These are phyloP conservation scores for Tokudaia muenninki DNA, from an alignment of 2,797 vertebrate species.

Conservation along the genomic window DNA sequence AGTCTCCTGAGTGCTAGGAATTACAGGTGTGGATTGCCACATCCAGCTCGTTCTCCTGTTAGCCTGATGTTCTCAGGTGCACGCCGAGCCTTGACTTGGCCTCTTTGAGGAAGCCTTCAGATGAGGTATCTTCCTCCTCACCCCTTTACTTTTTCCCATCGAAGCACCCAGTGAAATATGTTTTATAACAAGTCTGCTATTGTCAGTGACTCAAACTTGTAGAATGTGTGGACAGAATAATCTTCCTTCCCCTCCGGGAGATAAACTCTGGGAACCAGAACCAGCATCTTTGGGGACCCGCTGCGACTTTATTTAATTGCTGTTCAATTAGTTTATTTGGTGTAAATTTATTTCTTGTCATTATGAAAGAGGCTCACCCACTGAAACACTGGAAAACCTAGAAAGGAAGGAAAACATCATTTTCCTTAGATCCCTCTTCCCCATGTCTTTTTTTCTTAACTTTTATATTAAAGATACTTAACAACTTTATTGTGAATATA, in stretches of 20 bases:
- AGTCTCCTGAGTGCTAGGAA: neutral
- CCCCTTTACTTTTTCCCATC: neutral
- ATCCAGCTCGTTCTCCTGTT: neutral
- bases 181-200: neutral
- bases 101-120: conserved; percentile 36
- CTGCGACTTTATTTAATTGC: conserved; percentile 28
- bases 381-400: conserved; percentile 3
- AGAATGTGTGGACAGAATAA: neutral
- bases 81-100: neutral
- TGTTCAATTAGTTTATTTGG: conserved; percentile 50
- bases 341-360: conserved; percentile 41
- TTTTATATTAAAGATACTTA: conserved; percentile 2
- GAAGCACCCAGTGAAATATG: neutral
- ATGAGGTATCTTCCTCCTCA: neutral
- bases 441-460: neutral
- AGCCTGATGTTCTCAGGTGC: neutral
- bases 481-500: neutral
- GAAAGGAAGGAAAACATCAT: neutral
- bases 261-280: neutral
- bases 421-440: neutral
- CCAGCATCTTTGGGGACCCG: neutral
- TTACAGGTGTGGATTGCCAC: too few species aligned
- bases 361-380: conserved; percentile 45
- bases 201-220: neutral
- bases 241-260: neutral